Base-by-base conservation (phyloP, 53 echinoderm and acorn worm species). In the Mesocentrotus franciscanus region DNA sequence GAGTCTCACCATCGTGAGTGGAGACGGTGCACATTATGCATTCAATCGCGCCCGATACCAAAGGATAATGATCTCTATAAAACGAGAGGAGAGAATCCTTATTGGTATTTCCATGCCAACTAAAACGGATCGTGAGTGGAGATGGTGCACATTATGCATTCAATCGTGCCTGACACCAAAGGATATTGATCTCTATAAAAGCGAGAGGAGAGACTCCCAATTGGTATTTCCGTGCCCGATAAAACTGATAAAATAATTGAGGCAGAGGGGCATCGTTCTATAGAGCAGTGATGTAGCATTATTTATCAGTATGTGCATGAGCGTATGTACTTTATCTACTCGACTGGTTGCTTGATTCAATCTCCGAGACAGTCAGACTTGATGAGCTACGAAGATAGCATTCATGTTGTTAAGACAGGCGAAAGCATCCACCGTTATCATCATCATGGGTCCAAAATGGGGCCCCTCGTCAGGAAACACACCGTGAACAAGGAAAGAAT, bases 331-430 rank as follows among this genome's bases (percentile, higher is more conserved):
- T 87, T 87, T 87, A 81, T 87, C 58, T 87, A 7, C 81, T 81
- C 81, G 78, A 81, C 39, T 81, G 81, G 34, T 81, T 42, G 39
- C 33, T 81, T 81, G 81, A 81, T 81, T 81, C 81, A 81, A 81
- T 87, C 87, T 87, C 58, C 26, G 24, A 87, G 59, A n/a, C 87
- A 87, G 87, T 87, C 87, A 87, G 87, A 87, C 58, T 87, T 56
- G 87, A 87, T 87, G 87, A 87, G 58, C 58, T 33, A 87, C 57
- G n/a, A 57, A 26, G 56, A 87, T 87, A 57, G 87, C 87, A 87
- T 56, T 58, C 58, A 58, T 58, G 87, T 56, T 87, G 87, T 58
- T 87, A 39, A 87, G 87, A 87, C 87, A 87, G 58, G 59, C 58
- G 58, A 87, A 84, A 87, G 58, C 87, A 59, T 87, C 87, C 27